Conservation (phyloP, 2,797 vertebrate genomes). For the Rhadinocentrus ornatus region DNA sequence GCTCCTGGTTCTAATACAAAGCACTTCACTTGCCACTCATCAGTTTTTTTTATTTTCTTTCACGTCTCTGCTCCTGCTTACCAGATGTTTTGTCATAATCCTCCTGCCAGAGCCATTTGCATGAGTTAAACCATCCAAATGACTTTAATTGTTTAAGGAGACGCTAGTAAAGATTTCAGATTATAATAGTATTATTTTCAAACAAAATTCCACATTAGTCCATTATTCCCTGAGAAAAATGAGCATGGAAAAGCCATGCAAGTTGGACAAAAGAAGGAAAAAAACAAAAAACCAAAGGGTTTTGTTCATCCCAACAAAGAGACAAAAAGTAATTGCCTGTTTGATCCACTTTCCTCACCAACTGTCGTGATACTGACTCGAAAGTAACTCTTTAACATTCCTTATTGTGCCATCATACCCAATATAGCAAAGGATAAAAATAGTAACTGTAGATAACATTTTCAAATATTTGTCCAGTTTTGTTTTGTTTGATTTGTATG, state of each 20-base stretch:
- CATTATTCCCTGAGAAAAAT: neutral
- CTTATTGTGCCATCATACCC: conserved; percentile 1
- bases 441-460: neutral
- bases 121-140: conserved; percentile 20
- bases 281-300: neutral
- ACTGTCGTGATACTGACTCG: neutral
- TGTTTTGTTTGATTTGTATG: neutral
- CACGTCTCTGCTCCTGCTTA: conserved; percentile 8
- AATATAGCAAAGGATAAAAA: neutral
- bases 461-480: neutral
- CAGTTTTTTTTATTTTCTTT: conserved; percentile 12
- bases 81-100: conserved; percentile 10
- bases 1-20: conserved; percentile 20
- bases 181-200: neutral
- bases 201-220: neutral
- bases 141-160: conserved; percentile 2
- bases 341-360: conserved; percentile 26
- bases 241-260: neutral
- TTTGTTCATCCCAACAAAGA: conserved; percentile 4
- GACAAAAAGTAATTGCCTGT: conserved; percentile 7
- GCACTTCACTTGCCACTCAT: conserved; percentile 39
- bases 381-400: conserved; percentile 31
- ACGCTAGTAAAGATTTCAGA: conserved; percentile 4
- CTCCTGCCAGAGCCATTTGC: conserved; percentile 5
- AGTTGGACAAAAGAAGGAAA: neutral